Percentiles rank a stretch among this genome's conserved stretches.
Evolutionary conservation across 2,113 vertebrate genomes (phyloP).

Genomic region (Tichodroma muraria): DNA sequence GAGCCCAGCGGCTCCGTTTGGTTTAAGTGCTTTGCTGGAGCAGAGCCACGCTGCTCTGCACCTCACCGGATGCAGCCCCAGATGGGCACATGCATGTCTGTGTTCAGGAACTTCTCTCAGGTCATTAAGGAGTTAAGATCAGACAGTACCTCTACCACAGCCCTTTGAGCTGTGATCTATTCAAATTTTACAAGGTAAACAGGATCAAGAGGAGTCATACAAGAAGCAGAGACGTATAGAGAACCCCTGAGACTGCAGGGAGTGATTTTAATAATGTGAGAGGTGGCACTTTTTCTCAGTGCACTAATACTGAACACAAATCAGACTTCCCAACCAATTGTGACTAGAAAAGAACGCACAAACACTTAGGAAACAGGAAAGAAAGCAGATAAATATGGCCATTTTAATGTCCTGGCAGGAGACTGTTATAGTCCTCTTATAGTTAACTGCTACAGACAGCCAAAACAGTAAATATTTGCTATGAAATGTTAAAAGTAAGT

Average conservation of each 20-base stretch:
- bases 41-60: background rate
- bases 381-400: background rate
- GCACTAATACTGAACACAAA: background rate
- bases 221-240: background rate
- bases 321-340: background rate
- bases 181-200: background rate
- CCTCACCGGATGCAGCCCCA: background rate
- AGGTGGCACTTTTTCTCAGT: background rate
- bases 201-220: background rate
- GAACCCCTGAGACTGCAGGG: background rate
- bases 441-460: background rate
- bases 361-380: background rate
- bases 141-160: background rate
- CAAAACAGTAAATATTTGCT: background rate
- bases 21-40: conserved; percentile 18
- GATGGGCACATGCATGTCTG: background rate
- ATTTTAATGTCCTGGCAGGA: background rate
- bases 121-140: background rate
- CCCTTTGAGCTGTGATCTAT: background rate
- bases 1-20: background rate
- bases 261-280: background rate
- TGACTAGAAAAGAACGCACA: background rate
- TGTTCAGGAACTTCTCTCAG: background rate
- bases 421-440: background rate
- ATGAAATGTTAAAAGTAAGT: background rate